Conservation (phyloP, 2,113 vertebrate genomes). For the Calyptommatus sinebrachiatus region DNA sequence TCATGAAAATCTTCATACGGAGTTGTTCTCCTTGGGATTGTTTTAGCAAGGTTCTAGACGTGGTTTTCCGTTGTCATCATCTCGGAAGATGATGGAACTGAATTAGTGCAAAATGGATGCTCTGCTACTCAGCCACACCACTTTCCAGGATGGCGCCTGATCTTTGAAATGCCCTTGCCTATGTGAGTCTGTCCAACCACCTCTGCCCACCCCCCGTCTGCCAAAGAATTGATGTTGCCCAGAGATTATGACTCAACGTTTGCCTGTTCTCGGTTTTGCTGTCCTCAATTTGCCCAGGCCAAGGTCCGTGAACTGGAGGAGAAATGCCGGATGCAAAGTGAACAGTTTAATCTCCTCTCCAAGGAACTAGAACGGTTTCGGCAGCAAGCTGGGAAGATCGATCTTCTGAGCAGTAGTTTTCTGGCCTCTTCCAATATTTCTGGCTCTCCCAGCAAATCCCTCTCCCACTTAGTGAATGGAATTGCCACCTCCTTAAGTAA, state of each 20-base stretch:
- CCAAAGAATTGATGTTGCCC: rapidly evolving
- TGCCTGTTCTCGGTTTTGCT: not conserved
- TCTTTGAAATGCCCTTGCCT: not conserved
- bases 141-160: too few species aligned
- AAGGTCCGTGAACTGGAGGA: slow-evolving; percentile 96
- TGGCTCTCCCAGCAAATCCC: slow-evolving; percentile 77
- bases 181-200: not conserved
- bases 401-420: slow-evolving; percentile 78
- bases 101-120: too few species aligned
- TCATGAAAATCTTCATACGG: too few species aligned
- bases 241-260: not conserved
- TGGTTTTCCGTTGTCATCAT: too few species aligned
- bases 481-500: slow-evolving; percentile 82
- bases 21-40: too few species aligned
- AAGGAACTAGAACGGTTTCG: slow-evolving; percentile 91
- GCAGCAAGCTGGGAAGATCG: slow-evolving; percentile 86
- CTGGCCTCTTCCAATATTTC: slow-evolving; percentile 71
- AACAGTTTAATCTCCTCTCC: slow-evolving; percentile 95
- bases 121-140: too few species aligned
- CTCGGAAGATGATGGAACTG: too few species aligned
- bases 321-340: slow-evolving; percentile 92
- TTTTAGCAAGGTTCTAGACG: too few species aligned
- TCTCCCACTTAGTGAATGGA: slow-evolving; percentile 87
- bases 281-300: slow-evolving; percentile 70
- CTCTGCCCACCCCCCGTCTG: not conserved